A percentile compares a stretch with the other conserved stretches of the same genome.
Evolutionary conservation across 2,888 invertebrate species (phyloP).

Genomic region (Ischnus inquisitorius): DNA sequence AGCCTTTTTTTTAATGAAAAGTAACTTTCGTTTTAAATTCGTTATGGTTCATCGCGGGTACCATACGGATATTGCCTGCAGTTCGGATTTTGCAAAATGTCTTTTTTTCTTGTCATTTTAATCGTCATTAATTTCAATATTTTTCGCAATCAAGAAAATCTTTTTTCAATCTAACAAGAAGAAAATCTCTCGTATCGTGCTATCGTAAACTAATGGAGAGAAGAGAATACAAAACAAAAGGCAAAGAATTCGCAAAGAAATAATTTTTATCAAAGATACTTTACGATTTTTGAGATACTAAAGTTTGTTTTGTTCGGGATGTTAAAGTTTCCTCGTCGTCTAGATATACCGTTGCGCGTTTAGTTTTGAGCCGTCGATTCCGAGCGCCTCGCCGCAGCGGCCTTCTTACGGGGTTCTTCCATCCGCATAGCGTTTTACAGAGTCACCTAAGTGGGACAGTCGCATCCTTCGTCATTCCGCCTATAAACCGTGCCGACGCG

Average conservation of each 20-base stretch:
- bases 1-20: constrained; percentile 35
- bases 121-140: constrained; percentile 12
- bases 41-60: not conserved
- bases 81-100: too few relatives aligned
- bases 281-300: constrained; percentile 4
- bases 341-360: constrained; percentile 77
- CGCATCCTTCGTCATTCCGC: constrained; percentile 83
- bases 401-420: constrained; percentile 77
- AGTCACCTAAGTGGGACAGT: constrained; percentile 82
- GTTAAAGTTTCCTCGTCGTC: constrained; percentile 65
- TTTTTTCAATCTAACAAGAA: not conserved
- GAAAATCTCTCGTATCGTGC: not conserved
- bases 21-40: constrained; percentile 62
- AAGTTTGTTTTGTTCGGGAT: constrained; percentile 56
- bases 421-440: constrained; percentile 79
- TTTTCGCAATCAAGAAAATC: not conserved
- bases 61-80: too few relatives aligned
- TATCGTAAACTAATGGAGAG: not conserved
- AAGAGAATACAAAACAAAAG: not conserved
- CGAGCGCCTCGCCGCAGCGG: constrained; percentile 48
- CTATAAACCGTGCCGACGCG: constrained; percentile 79
- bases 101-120: not conserved
- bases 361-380: constrained; percentile 76
- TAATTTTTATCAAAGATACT: not conserved
- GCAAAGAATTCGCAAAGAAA: not conserved